Conservation (phyloP, 2,113 vertebrate species). For the Myotis lucifugus region DNA sequence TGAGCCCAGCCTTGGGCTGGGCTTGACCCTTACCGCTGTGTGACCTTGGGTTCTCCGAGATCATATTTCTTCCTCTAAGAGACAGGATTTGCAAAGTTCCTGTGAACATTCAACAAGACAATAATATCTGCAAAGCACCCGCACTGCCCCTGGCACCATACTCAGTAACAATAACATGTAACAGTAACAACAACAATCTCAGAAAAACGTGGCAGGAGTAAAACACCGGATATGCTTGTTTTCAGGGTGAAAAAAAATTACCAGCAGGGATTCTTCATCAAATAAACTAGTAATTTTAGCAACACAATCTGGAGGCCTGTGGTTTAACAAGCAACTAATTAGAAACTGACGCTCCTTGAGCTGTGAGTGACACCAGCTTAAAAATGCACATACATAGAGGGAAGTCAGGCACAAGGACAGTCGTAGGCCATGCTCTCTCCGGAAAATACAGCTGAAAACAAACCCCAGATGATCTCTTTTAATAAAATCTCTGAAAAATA, state of each 20-base stretch:
- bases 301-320: slow-evolving; percentile 42
- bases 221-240: background rate
- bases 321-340: slow-evolving; percentile 58
- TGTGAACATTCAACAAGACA: background rate
- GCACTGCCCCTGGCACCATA: background rate
- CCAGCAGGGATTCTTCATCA: slow-evolving; percentile 18
- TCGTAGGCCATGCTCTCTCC: background rate
- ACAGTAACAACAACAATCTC: background rate
- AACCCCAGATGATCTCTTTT: slow-evolving; percentile 14
- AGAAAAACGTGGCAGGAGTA: background rate
- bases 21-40: background rate
- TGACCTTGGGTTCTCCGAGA: background rate
- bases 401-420: background rate
- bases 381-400: background rate
- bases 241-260: background rate
- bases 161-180: background rate
- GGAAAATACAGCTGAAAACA: slow-evolving; percentile 31
- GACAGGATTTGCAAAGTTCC: background rate
- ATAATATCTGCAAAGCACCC: background rate
- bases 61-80: background rate
- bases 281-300: slow-evolving; percentile 51
- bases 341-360: background rate
- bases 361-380: slow-evolving; percentile 2
- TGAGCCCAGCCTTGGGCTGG: background rate
- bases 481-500: slow-evolving; percentile 40